phyloP scores from a whole-genome alignment of 2,113 vertebrate genomes.

The Pseudorectes ferrugineus region DNA sequence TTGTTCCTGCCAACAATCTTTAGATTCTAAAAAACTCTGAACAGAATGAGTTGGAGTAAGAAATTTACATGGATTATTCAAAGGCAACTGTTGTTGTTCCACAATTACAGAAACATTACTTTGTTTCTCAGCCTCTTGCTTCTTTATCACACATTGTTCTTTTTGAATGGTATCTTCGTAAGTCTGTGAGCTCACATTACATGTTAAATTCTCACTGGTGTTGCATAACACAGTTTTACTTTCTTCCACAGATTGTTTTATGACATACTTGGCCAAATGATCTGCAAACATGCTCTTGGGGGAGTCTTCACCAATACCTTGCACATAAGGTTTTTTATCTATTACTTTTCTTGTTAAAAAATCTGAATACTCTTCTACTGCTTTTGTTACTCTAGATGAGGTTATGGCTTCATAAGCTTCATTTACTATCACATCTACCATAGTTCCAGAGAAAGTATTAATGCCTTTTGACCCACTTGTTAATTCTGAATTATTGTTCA shows the following conservation, averaged over 20 bases:
- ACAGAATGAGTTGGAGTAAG: slow-evolving; percentile 10
- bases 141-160: not conserved
- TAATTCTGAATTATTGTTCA: slow-evolving; percentile 36
- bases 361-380: slow-evolving; percentile 75
- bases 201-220: not conserved
- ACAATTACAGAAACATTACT: slow-evolving; percentile 12
- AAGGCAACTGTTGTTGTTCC: slow-evolving; percentile 57
- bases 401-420: slow-evolving; percentile 87
- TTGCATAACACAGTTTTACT: slow-evolving; percentile 44
- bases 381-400: slow-evolving; percentile 76
- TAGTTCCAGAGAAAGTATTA: slow-evolving; percentile 81
- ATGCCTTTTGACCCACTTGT: slow-evolving; percentile 58
- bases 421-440: slow-evolving; percentile 86
- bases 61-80: slow-evolving; percentile 53
- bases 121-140: slow-evolving; percentile 35
- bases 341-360: slow-evolving; percentile 73
- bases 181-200: not conserved
- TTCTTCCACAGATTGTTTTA: slow-evolving; percentile 67
- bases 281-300: slow-evolving; percentile 62
- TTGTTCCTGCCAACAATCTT: slow-evolving; percentile 36
- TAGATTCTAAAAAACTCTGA: slow-evolving; percentile 39
- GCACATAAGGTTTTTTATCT: slow-evolving; percentile 30
- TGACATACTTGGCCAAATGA: slow-evolving; percentile 60
- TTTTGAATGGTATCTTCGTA: not conserved
- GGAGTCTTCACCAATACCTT: slow-evolving; percentile 27